phyloP scores from a whole-genome alignment of 2,797 vertebrate species.

The Columba guinea region DNA sequence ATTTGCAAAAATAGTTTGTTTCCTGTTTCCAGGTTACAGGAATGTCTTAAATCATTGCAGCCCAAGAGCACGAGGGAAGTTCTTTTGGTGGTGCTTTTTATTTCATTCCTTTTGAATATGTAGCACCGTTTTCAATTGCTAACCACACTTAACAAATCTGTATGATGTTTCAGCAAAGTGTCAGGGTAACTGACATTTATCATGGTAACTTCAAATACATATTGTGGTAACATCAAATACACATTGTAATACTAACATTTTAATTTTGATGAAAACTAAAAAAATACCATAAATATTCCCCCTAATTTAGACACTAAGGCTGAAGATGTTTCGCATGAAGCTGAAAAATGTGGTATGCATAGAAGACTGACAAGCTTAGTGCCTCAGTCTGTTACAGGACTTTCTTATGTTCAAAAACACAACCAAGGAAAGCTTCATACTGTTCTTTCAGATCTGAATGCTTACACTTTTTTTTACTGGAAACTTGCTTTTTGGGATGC shows the following conservation, averaged over 20 bases:
- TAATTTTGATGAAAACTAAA: not conserved
- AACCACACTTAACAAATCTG: not conserved
- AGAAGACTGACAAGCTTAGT: not conserved
- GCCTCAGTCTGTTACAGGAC: not conserved
- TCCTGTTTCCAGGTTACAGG: not conserved
- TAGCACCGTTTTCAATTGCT: not conserved
- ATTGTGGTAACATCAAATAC: not conserved
- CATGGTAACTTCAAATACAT: no score
- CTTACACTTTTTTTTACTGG: not conserved
- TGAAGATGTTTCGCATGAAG: not conserved
- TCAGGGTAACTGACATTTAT: no score
- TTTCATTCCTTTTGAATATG: not conserved
- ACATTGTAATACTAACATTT: not conserved
- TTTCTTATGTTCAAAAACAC: not conserved
- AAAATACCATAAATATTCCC: not conserved
- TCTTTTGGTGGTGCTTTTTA: not conserved
- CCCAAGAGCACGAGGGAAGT: not conserved
- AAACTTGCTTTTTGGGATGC: not conserved
- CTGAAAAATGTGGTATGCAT: not conserved
- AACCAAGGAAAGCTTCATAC: not conserved
- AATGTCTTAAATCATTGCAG: not conserved
- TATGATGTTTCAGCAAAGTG: not conserved
- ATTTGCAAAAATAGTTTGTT: fast-evolving
- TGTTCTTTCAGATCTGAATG: not conserved
- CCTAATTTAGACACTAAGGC: not conserved